phyloP scores from a whole-genome alignment of 2,113 vertebrate species.

The Carassius auratus region DNA sequence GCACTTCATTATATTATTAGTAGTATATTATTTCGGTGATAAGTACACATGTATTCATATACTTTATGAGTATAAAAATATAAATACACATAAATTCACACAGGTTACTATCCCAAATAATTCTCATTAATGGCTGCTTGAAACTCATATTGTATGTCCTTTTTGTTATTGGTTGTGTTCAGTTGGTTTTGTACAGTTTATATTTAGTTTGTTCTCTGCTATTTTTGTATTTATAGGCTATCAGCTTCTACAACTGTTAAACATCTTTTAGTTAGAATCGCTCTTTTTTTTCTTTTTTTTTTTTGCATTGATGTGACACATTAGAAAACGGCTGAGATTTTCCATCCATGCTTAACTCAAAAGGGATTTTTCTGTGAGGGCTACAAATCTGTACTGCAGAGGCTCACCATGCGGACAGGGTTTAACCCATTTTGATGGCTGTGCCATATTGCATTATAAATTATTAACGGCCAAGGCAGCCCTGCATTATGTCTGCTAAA shows the following conservation, averaged over 20 bases:
- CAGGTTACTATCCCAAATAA: background rate
- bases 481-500: constrained; percentile 70
- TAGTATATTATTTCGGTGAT: background rate
- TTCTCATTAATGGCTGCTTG: background rate
- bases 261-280: background rate
- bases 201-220: background rate
- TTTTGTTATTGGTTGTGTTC: background rate
- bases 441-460: constrained; percentile 81
- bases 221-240: background rate
- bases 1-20: background rate
- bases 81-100: background rate
- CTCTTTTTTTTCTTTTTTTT: background rate
- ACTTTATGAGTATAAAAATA: background rate
- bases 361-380: background rate
- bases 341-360: background rate
- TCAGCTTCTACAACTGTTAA: background rate
- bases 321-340: background rate
- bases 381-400: constrained; percentile 62
- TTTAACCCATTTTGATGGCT: constrained; percentile 78
- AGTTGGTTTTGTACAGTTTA: background rate
- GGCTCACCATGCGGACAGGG: constrained; percentile 72
- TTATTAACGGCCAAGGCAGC: constrained; percentile 73
- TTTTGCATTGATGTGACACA: background rate
- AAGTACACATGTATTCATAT: background rate
- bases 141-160: background rate